phyloP scores from a whole-genome alignment of 1,140 invertebrate genomes.

The Procambarus virginalis region DNA sequence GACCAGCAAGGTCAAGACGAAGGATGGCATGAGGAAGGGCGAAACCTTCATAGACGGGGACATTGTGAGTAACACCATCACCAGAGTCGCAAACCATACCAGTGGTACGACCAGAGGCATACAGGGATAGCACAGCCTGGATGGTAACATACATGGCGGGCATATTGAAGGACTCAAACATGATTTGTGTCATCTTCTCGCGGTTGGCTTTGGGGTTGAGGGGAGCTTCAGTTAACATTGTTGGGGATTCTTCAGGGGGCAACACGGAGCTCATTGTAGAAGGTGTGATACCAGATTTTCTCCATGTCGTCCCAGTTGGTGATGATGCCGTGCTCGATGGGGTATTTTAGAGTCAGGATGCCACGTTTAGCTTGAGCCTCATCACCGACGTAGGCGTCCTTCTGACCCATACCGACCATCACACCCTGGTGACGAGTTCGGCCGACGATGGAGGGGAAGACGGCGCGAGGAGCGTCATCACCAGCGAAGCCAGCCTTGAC shows the following conservation, averaged over 20 bases:
- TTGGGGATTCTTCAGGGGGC: slow-evolving; percentile 95
- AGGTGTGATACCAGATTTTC: slow-evolving; percentile 96
- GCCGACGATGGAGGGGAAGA: slow-evolving; percentile 81
- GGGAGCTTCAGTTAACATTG: slow-evolving; percentile 84
- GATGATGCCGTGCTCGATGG: slow-evolving; percentile 97
- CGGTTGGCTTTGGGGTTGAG: slow-evolving; percentile 86
- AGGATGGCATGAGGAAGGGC: slow-evolving; percentile 80
- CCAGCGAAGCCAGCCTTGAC: slow-evolving; percentile 81
- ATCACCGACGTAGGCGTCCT: slow-evolving; percentile 92
- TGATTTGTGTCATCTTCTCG: slow-evolving; percentile 92
- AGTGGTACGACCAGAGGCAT: slow-evolving; percentile 13
- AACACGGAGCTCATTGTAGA: slow-evolving; percentile 96
- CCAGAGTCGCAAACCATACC: slow-evolving; percentile 1
- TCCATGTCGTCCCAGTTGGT: slow-evolving; percentile 94
- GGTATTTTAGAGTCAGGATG: slow-evolving; percentile 93
- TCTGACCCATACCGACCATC: slow-evolving; percentile 97
- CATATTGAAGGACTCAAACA: slow-evolving; percentile 78
- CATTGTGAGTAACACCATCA: not conserved
- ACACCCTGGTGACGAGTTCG: slow-evolving; percentile 80
- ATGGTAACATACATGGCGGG: slow-evolving; percentile 1
- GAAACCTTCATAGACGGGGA: slow-evolving; percentile 1
- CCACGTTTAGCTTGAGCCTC: slow-evolving; percentile 94
- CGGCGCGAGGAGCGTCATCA: slow-evolving; percentile 81
- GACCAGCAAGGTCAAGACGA: slow-evolving; percentile 77
- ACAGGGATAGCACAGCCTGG: slow-evolving; percentile 9